Percentiles rank a stretch among this genome's conserved stretches.
These are phyloP conservation scores for Tauraco erythrolophus DNA, from an alignment of 2,113 vertebrate genomes.

Conservation along the genomic window DNA sequence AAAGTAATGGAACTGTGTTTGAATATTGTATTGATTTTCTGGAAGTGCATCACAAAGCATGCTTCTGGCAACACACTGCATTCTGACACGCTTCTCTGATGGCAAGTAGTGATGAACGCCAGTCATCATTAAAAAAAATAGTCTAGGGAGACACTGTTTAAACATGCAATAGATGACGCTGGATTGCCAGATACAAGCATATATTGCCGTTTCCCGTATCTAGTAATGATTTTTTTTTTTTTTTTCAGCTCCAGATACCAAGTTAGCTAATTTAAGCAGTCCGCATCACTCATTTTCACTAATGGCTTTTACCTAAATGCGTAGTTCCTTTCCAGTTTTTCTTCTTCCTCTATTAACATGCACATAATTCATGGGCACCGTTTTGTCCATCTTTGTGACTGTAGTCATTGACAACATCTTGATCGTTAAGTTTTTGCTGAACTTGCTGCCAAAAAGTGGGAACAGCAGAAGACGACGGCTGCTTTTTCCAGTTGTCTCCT, in stretches of 20 bases:
- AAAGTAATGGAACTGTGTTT: constrained; percentile 3
- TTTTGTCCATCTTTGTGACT: neutral
- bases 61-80: neutral
- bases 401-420: neutral
- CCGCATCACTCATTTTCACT: neutral
- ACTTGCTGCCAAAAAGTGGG: neutral
- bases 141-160: neutral
- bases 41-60: neutral
- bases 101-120: neutral
- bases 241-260: neutral
- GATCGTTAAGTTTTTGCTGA: neutral
- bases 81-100: neutral
- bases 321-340: neutral
- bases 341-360: neutral
- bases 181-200: neutral
- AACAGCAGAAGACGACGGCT: neutral
- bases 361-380: neutral
- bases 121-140: neutral
- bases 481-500: neutral
- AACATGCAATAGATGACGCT: neutral
- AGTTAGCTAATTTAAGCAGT: neutral
- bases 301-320: neutral
- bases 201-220: neutral
- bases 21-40: constrained; percentile 38
- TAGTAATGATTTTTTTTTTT: neutral